Percentiles rank a stretch among this genome's conserved stretches.
Conservation (phyloP, 2,888 invertebrate genomes). For the Danaus chrysippus region DNA sequence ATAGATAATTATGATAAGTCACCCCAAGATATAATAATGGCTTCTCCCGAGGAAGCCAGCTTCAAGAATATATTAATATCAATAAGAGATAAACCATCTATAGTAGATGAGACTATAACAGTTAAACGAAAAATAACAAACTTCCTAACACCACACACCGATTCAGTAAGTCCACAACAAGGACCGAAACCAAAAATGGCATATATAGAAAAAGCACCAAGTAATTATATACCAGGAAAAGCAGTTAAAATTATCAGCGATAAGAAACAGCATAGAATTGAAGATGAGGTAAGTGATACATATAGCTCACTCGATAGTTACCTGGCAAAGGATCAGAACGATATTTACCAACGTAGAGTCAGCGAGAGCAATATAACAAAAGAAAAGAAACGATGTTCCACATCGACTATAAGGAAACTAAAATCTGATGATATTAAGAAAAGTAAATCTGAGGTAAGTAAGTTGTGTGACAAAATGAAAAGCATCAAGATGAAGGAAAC, state of each 20-base stretch:
- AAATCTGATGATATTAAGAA: slow-evolving; percentile 66
- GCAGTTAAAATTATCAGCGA: slow-evolving; percentile 85
- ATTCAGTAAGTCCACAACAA: slow-evolving; percentile 55
- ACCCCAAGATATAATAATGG: slow-evolving; percentile 74
- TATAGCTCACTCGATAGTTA: slow-evolving; percentile 78
- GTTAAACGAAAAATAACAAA: slow-evolving; percentile 61
- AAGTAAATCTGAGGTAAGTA: slow-evolving; percentile 73
- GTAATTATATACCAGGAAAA: slow-evolving; percentile 82
- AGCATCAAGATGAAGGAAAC: slow-evolving; percentile 67
- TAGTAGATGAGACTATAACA: slow-evolving; percentile 60
- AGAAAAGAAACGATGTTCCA: slow-evolving; percentile 60
- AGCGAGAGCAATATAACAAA: slow-evolving; percentile 63
- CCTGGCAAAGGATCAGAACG: slow-evolving; percentile 65
- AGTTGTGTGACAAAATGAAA: slow-evolving; percentile 69
- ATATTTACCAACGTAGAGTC: slow-evolving; percentile 56
- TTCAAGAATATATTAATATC: slow-evolving; percentile 71
- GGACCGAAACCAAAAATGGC: slow-evolving; percentile 65
- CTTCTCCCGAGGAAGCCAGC: slow-evolving; percentile 66
- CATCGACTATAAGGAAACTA: slow-evolving; percentile 61
- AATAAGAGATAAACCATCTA: slow-evolving; percentile 61
- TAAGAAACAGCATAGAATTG: slow-evolving; percentile 59
- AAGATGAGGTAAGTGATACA: slow-evolving; percentile 67
- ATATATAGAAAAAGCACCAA: slow-evolving; percentile 60
- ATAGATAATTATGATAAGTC: slow-evolving; percentile 55
- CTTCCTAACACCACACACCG: slow-evolving; percentile 59